Evolutionary conservation across 2,888 invertebrate species (phyloP).

Genomic region (Ferdinandea cuprea): DNA sequence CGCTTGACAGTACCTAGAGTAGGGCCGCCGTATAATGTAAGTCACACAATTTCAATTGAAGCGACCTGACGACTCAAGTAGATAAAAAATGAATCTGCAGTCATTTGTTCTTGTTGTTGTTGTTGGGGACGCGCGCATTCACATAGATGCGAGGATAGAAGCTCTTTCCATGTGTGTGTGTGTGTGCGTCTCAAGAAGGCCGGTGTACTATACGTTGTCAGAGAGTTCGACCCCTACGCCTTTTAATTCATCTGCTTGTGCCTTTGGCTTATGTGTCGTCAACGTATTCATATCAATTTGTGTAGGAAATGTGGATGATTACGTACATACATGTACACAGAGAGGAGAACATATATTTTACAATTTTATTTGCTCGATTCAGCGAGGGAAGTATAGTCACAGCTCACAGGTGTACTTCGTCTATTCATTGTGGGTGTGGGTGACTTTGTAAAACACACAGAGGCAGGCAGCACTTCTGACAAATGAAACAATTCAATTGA

Average conservation of each 20-base stretch:
- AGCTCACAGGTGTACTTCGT: conserved; percentile 25
- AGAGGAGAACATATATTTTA: not conserved
- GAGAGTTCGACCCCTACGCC: conserved; percentile 62
- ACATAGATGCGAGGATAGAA: conserved; percentile 16
- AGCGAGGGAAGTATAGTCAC: conserved; percentile 2
- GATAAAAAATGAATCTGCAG: conserved; percentile 32
- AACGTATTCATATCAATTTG: conserved; percentile 50
- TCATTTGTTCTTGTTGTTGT: conserved; percentile 18
- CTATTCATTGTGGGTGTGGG: not conserved
- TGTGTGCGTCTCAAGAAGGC: not conserved
- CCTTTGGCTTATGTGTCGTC: conserved; percentile 55
- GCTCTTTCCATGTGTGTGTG: not conserved
- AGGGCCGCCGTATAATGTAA: conserved; percentile 7
- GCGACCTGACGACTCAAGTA: conserved; percentile 13
- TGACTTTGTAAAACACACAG: not conserved
- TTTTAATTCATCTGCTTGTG: conserved; percentile 65
- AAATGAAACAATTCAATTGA: not conserved
- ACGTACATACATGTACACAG: conserved; percentile 48
- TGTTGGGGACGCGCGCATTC: conserved; percentile 23
- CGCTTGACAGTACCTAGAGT: not conserved
- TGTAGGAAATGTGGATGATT: conserved; percentile 50
- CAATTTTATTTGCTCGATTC: conserved; percentile 1
- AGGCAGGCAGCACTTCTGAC: conserved; percentile 5
- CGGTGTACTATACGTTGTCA: conserved; percentile 26
- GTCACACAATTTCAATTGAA: conserved; percentile 56